phyloP scores from a whole-genome alignment of 2,113 vertebrate genomes.

The Etheostoma spectabile region DNA sequence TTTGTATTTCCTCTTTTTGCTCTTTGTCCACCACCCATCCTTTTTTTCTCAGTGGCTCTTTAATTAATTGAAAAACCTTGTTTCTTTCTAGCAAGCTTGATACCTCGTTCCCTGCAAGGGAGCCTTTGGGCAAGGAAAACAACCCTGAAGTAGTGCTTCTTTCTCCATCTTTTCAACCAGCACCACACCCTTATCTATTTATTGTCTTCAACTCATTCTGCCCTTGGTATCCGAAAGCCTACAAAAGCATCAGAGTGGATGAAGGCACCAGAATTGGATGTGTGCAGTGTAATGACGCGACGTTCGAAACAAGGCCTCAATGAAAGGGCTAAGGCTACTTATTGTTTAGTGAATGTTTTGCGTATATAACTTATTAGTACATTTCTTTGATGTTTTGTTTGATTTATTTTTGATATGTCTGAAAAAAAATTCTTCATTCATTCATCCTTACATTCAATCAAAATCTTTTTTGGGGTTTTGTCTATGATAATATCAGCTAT shows the following conservation, averaged over 20 bases:
- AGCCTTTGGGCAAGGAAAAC: slow-evolving; percentile 57
- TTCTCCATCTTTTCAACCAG: slow-evolving; percentile 34
- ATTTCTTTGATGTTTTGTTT: too few species aligned
- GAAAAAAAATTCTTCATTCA: too few species aligned
- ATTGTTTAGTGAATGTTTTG: too few species aligned
- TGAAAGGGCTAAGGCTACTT: not conserved
- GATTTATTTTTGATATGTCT: too few species aligned
- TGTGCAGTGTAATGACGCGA: not conserved
- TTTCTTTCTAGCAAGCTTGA: slow-evolving; percentile 56
- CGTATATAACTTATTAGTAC: too few species aligned
- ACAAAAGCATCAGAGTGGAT: slow-evolving; percentile 28
- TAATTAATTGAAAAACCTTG: slow-evolving; percentile 78
- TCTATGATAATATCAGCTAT: not conserved
- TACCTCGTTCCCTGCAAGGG: slow-evolving; percentile 52
- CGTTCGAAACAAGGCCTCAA: slow-evolving; percentile 15
- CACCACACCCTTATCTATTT: slow-evolving; percentile 36
- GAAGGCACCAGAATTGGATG: slow-evolving; percentile 16
- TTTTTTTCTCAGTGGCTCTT: slow-evolving; percentile 47
- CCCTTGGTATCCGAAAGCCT: slow-evolving; percentile 27
- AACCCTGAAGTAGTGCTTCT: slow-evolving; percentile 41
- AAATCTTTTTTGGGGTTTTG: not conserved
- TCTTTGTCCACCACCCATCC: not conserved
- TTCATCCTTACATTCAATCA: too few species aligned
- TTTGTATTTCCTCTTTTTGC: slow-evolving; percentile 23
- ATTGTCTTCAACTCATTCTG: slow-evolving; percentile 49